These are phyloP conservation scores for Aplocera efformata DNA, from an alignment of 2,888 invertebrate genomes.

Conservation along the genomic window DNA sequence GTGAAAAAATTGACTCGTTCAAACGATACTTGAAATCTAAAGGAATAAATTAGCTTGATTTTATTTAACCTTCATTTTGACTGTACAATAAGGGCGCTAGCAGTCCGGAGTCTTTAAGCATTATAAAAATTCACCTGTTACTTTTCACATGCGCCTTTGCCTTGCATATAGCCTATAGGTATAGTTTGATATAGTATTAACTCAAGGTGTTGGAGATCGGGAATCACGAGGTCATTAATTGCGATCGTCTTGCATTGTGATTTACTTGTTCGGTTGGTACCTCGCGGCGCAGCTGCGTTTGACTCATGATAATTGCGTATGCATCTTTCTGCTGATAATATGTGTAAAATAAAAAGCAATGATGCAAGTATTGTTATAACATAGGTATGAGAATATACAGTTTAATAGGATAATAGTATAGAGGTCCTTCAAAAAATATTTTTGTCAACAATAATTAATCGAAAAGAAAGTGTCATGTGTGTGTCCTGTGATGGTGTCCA, in stretches of 20 bases:
- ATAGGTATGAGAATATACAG: no score
- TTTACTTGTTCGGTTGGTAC: conserved; percentile 47
- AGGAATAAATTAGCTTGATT: conserved; percentile 2
- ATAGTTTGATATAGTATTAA: conserved; percentile 7
- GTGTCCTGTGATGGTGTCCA: no score
- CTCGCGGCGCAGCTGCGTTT: conserved; percentile 64
- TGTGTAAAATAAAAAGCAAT: conserved; percentile 18
- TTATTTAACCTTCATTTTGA: conserved; percentile 8
- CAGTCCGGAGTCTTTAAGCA: conserved; percentile 3
- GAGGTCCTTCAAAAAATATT: no score
- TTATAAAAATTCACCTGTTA: conserved; percentile 13
- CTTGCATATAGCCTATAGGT: not conserved
- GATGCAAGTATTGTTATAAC: no score
- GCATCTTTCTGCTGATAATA: conserved; percentile 20
- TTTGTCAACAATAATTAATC: no score
- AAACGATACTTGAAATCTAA: no score
- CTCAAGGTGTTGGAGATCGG: conserved; percentile 26
- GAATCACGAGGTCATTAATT: conserved; percentile 60
- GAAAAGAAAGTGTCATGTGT: no score
- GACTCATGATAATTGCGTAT: conserved; percentile 56
- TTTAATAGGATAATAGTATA: no score
- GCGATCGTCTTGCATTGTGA: conserved; percentile 55
- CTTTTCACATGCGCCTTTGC: not conserved
- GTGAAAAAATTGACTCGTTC: no score
- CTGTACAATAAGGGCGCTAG: conserved; percentile 9